A percentile compares a stretch with the other conserved stretches of the same genome.
These are phyloP conservation scores for Pelodytes ibericus DNA, from an alignment of 2,797 vertebrate species.

Conservation along the genomic window DNA sequence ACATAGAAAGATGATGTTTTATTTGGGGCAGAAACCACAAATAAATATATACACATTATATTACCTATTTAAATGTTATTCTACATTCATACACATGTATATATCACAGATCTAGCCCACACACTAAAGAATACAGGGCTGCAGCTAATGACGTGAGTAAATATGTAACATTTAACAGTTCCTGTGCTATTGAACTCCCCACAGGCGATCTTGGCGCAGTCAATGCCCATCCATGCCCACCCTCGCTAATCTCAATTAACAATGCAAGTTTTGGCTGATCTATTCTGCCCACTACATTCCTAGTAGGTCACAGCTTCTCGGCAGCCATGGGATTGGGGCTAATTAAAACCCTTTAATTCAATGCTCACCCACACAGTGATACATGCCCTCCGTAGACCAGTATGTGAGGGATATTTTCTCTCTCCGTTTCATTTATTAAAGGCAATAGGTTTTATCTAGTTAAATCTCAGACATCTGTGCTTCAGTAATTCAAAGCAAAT, in stretches of 20 bases:
- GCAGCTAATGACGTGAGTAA: no score
- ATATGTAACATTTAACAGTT: neutral
- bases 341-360: slow-evolving; percentile 31
- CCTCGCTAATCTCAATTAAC: slow-evolving; percentile 28
- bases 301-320: neutral
- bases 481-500: neutral
- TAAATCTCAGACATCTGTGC: neutral
- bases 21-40: no score
- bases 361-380: slow-evolving; percentile 51
- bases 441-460: neutral
- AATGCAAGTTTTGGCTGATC: slow-evolving; percentile 33
- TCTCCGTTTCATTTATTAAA: neutral
- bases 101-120: no score
- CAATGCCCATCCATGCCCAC: slow-evolving; percentile 26
- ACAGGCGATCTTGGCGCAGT: slow-evolving; percentile 19
- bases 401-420: neutral
- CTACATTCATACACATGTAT: no score
- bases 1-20: no score
- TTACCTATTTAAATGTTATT: no score
- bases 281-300: slow-evolving; percentile 56
- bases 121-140: no score
- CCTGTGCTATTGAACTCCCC: neutral
- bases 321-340: slow-evolving; percentile 49
- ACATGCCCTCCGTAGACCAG: slow-evolving; percentile 14
- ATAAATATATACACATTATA: no score